A percentile compares a stretch with the other conserved stretches of the same genome.
phyloP scores from a whole-genome alignment of 2,797 vertebrate genomes.

The Acanthurus tractus region DNA sequence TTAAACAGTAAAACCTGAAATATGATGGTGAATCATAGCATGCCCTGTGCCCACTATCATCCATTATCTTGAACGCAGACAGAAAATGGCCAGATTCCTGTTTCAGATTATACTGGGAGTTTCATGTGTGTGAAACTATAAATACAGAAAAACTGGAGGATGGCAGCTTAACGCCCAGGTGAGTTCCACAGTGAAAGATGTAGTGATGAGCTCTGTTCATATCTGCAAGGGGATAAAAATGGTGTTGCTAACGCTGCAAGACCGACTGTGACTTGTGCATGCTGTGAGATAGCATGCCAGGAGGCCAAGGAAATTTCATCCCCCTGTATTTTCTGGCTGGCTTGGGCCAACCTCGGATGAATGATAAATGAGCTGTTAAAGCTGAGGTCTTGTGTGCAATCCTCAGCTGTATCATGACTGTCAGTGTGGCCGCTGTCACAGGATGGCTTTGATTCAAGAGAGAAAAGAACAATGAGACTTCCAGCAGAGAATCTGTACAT shows the following conservation, averaged over 20 bases:
- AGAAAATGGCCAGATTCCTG: slow-evolving; percentile 37
- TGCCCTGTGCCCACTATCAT: slow-evolving; percentile 26
- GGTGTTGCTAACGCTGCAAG: slow-evolving; percentile 54
- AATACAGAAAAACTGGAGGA: slow-evolving; percentile 32
- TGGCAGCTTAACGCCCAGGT: slow-evolving; percentile 37
- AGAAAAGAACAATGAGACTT: slow-evolving; percentile 17
- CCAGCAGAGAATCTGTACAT: not conserved
- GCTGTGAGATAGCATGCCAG: slow-evolving; percentile 56
- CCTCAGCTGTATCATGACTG: slow-evolving; percentile 53
- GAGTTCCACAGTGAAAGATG: slow-evolving; percentile 34
- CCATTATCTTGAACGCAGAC: slow-evolving; percentile 43
- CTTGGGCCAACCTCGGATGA: slow-evolving; percentile 66
- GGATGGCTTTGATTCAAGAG: slow-evolving; percentile 38
- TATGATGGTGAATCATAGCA: slow-evolving; percentile 24
- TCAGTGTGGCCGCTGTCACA: slow-evolving; percentile 42
- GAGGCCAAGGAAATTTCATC: slow-evolving; percentile 74
- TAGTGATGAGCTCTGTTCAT: slow-evolving; percentile 54
- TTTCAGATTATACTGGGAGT: slow-evolving; percentile 35
- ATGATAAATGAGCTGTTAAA: slow-evolving; percentile 74
- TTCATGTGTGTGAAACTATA: slow-evolving; percentile 13
- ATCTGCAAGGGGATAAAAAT: slow-evolving; percentile 65
- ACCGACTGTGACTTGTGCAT: slow-evolving; percentile 52
- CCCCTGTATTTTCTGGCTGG: slow-evolving; percentile 63
- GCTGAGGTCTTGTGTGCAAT: slow-evolving; percentile 55
- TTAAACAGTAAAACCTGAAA: slow-evolving; percentile 27